Conservation (phyloP, 2,113 vertebrate species). For the Odontophorus gujanensis region DNA sequence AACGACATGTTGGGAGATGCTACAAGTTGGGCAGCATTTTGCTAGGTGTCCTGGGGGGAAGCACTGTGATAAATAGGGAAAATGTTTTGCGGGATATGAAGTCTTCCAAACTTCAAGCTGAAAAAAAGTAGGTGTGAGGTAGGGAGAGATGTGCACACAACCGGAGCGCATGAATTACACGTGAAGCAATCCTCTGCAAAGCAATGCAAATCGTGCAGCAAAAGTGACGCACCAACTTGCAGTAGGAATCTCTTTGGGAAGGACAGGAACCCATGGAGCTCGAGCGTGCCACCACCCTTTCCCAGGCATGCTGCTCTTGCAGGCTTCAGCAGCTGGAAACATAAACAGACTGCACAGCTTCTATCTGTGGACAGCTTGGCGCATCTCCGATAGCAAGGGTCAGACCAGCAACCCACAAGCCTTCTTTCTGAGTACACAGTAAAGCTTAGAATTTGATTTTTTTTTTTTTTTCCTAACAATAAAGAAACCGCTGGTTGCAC, state of each 20-base stretch:
- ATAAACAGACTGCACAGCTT: background rate
- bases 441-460: conserved; percentile 4
- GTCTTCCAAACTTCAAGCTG: background rate
- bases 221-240: background rate
- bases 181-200: conserved; percentile 18
- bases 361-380: background rate
- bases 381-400: background rate
- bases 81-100: conserved; percentile 57
- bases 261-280: background rate
- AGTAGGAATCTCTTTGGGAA: conserved; percentile 34
- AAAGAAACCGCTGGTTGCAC: background rate
- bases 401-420: background rate
- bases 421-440: background rate
- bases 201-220: conserved; percentile 31
- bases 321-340: background rate
- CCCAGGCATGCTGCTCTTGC: background rate
- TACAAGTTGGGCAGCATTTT: conserved; percentile 62
- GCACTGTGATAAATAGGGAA: conserved; percentile 25
- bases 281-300: background rate
- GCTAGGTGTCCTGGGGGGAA: conserved; percentile 50
- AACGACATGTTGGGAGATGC: conserved; percentile 66
- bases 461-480: background rate
- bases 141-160: background rate
- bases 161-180: conserved; percentile 26
- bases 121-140: background rate